phyloP scores from a whole-genome alignment of 1,140 invertebrate genomes.

The Diachasmimorpha longicaudata region DNA sequence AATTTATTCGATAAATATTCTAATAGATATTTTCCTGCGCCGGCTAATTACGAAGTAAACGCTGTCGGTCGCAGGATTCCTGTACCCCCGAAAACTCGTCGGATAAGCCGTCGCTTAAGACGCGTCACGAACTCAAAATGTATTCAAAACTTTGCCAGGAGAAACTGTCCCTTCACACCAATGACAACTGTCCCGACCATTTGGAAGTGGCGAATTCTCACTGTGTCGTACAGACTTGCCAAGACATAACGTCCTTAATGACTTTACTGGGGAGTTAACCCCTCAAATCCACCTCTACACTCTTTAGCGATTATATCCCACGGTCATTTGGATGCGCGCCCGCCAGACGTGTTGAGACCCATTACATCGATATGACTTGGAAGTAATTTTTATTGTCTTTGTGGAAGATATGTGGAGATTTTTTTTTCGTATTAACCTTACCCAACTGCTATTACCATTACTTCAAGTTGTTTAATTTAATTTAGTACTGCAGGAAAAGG shows the following conservation, averaged over 20 bases:
- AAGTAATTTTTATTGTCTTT: conserved; percentile 17
- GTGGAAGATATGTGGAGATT: not conserved
- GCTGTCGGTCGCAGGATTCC: conserved; percentile 36
- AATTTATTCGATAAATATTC: too few relatives aligned
- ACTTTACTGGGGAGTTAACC: not conserved
- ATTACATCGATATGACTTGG: conserved; percentile 9
- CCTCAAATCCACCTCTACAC: not conserved
- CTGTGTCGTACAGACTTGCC: conserved; percentile 36
- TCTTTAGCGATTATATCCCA: conserved; percentile 15
- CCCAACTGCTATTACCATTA: not conserved
- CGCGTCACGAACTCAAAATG: conserved; percentile 26
- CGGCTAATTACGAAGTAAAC: too few relatives aligned
- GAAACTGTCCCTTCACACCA: conserved; percentile 35
- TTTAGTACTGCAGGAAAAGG: too few relatives aligned
- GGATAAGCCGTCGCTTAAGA: conserved; percentile 35
- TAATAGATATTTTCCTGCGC: too few relatives aligned
- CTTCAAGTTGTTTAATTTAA: not conserved
- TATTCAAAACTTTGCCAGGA: conserved; percentile 12
- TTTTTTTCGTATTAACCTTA: not conserved
- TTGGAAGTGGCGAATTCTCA: conserved; percentile 36
- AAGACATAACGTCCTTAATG: conserved; percentile 37
- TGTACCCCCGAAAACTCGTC: conserved; percentile 29
- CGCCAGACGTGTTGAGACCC: conserved; percentile 9
- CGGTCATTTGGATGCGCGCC: conserved; percentile 24
- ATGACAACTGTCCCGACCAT: conserved; percentile 38